A percentile compares a stretch with the other conserved stretches of the same genome.
phyloP scores from a whole-genome alignment of 2,797 vertebrate genomes.

The Chromis chromis region DNA sequence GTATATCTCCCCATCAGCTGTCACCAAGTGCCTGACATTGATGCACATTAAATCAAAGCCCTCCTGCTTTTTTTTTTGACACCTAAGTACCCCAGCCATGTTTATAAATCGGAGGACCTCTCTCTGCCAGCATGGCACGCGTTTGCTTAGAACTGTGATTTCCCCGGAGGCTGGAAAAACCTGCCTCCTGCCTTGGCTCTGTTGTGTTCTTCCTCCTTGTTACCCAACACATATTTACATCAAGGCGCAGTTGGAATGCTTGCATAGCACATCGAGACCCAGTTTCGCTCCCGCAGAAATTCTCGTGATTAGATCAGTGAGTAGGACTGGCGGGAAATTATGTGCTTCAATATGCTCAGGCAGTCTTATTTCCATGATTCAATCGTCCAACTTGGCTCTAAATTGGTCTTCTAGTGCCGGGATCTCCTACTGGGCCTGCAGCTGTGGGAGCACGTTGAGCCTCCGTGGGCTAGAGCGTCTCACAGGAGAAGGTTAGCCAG shows the following conservation, averaged over 20 bases:
- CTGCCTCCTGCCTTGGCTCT: conserved; percentile 42
- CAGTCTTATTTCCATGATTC: conserved; percentile 62
- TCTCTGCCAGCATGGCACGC: conserved; percentile 32
- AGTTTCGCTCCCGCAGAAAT: conserved; percentile 64
- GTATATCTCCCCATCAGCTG: conserved; percentile 76
- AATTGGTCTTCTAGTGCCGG: conserved; percentile 62
- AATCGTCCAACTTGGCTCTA: conserved; percentile 68
- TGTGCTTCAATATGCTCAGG: conserved; percentile 65
- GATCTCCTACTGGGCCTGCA: conserved; percentile 66
- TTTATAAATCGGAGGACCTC: conserved; percentile 67
- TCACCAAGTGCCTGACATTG: conserved; percentile 72
- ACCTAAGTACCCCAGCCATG: conserved; percentile 54
- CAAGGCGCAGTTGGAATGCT: conserved; percentile 51
- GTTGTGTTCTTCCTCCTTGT: conserved; percentile 65
- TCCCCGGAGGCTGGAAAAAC: conserved; percentile 58
- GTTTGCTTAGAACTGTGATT: conserved; percentile 56
- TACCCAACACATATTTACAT: conserved; percentile 66
- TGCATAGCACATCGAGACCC: conserved; percentile 67
- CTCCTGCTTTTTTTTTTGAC: conserved; percentile 35
- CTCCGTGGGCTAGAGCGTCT: conserved; percentile 50
- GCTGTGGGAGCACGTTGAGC: conserved; percentile 66
- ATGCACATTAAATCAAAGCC: conserved; percentile 76
- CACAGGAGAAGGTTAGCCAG: conserved; percentile 61
- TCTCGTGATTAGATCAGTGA: conserved; percentile 64
- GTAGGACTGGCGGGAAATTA: conserved; percentile 59